A percentile compares a stretch with the other conserved stretches of the same genome.
Evolutionary conservation across 2,797 vertebrate genomes (phyloP).

Genomic region (Scolopax rusticola): DNA sequence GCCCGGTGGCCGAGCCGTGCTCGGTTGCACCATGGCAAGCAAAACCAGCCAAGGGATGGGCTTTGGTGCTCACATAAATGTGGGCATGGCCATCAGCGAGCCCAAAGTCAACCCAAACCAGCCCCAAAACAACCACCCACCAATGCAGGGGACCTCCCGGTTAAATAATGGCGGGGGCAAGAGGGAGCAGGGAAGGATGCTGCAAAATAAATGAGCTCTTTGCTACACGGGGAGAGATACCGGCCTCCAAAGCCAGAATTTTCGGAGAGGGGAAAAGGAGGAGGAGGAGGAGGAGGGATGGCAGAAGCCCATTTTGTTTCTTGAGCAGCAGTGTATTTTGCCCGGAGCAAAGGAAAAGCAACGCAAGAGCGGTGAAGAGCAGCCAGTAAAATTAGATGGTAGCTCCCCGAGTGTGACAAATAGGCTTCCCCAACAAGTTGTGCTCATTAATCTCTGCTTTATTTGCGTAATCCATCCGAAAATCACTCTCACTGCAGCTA

Average conservation of each 20-base stretch:
- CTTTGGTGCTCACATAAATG: neutral
- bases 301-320: conserved; percentile 34
- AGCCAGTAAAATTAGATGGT: conserved; percentile 62
- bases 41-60: neutral
- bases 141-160: neutral
- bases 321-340: conserved; percentile 58
- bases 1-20: neutral
- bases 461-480: conserved; percentile 68
- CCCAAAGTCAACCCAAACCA: neutral
- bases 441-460: conserved; percentile 69
- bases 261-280: neutral
- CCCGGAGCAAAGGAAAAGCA: conserved; percentile 64
- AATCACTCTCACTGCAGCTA: conserved; percentile 28
- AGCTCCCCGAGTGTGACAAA: conserved; percentile 65
- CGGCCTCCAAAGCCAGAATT: rapidly evolving
- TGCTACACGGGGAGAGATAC: neutral
- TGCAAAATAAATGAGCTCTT: neutral
- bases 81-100: neutral
- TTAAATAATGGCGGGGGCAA: neutral
- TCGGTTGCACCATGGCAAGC: rapidly evolving
- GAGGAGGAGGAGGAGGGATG: neutral
- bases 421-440: conserved; percentile 39
- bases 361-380: conserved; percentile 54
- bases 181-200: neutral
- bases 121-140: neutral